Evolutionary conservation across 2,113 vertebrate species (phyloP), one percentile per base, ranked within the genome.

Genomic region (Colius striatus): DNA sequence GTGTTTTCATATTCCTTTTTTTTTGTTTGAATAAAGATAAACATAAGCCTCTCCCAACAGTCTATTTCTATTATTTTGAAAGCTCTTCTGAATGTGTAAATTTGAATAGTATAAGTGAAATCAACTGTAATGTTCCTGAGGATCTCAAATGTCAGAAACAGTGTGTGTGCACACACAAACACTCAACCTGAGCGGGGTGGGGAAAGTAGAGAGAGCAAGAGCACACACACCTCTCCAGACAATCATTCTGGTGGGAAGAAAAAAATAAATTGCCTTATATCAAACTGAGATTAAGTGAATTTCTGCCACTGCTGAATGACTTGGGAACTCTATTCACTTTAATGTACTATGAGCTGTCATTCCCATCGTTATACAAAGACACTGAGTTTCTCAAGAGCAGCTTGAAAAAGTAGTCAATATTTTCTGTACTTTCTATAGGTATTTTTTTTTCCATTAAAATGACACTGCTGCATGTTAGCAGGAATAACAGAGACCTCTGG

Each of bases 301-400:
- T 91, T 95, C 53, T 92, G 96, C 76, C 93, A 90, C 84, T 89
- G 66, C 88, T 43, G 90, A 96, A 89, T 86, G 95, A 94, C 90
- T 82, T 11, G 82, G 94, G 65, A 89, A 82, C 95, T 93, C 77
- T 93, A 54, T 91, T 95, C 87, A 68, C 87, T 97, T 94, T 95
- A 95, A 96, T 82, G 94, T 81, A 90, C 92, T 84, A 83, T 77
- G 67, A 94, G 70, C 95, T 95, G 93, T 95, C 95, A 95, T 91
- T 95, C 91, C 80, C 72, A 55, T 89, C 95, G 92, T 93, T 57
- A 83, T 34, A 96, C 73, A 96, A 96, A 96, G 84, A 85, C 36
- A 87, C 16, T 11, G 62, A 47, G 16, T 43, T 95, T 95, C 93
- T 93, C 80, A 94, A 92, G 92, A 96, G 82, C 58, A 65, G 55